phyloP scores from a whole-genome alignment of 2,113 vertebrate genomes.

The Sterna hirundo region DNA sequence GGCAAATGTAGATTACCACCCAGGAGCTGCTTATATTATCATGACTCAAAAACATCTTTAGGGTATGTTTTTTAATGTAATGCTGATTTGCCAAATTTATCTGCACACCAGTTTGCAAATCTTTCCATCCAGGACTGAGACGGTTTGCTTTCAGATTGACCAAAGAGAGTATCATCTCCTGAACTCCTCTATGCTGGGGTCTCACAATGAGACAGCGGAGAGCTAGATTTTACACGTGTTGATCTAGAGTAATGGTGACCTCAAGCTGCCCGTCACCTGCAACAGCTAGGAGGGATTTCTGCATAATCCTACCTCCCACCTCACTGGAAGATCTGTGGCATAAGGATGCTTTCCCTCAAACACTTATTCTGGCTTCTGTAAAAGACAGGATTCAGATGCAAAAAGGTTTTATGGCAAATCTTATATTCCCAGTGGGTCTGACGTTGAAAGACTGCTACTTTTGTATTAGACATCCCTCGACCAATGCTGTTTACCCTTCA shows the following conservation, averaged over 20 bases:
- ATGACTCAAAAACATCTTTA: not conserved
- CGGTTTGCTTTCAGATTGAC: not conserved
- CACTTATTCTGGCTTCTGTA: not conserved
- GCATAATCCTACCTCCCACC: not conserved
- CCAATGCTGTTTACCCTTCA: not conserved
- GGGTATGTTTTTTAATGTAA: not conserved
- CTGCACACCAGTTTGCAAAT: not conserved
- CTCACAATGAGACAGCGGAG: not conserved
- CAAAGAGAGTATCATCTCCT: not conserved
- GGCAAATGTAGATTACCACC: not conserved
- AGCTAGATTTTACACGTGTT: not conserved
- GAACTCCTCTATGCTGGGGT: not conserved
- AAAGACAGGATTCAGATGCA: not conserved
- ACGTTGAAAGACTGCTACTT: not conserved
- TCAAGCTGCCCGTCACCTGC: not conserved
- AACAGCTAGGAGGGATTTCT: not conserved
- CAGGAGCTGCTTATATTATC: not conserved
- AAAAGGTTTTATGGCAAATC: not conserved
- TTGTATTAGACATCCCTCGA: not conserved
- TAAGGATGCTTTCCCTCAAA: not conserved
- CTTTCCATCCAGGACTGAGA: not conserved
- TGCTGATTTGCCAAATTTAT: not conserved
- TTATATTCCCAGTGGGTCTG: not conserved
- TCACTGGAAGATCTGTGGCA: not conserved
- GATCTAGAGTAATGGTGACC: not conserved